Evolutionary conservation across 2,888 invertebrate genomes (phyloP), one percentile per base, ranked within the genome.

Genomic region (Mythimna vitellina): DNA sequence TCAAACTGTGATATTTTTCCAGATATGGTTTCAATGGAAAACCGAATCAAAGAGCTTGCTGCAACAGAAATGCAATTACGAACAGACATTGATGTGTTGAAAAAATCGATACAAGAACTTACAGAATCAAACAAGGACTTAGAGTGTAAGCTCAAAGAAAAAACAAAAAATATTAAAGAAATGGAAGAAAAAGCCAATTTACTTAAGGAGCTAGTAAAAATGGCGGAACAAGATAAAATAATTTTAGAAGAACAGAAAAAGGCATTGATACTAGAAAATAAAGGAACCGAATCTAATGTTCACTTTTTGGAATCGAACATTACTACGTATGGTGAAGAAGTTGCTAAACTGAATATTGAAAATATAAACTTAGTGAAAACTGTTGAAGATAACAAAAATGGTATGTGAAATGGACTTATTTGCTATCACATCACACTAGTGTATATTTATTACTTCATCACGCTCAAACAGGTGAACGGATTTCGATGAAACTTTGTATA

Each of bases 381-480:
- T 10, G 76, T 90, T 57, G 89, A 91, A 73, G 88, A 90, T 57
- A 91, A 91, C 60, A 89, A 87, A 85, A 83, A 81, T 76, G 91
- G 94, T 94, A 86, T 35, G 63, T 29, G 12, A 25, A 42, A 9
- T 64, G 42, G 0, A 6, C 46, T 51, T 60, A 22, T 22, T 57
- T 53, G 12, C 42, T 68, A 22, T 29, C 12, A 35, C 35, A 35
- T 14, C 10, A 42, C 42, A 38, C 10, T 7, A 38, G 8, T 38
- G 38, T 38, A 10, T 38, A 8, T 38, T 38, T 38, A 7, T 38
- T 38, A 0, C 38, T 9, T 10, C 10, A 10, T 38, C 10, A 38
- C 38, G 38, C 10, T 10, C 10, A 0, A 46, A 14, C 6, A 17
- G 46, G 1, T 5, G 17, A 14, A 46, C 17, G 3, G 46, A 46